Conservation (phyloP, 30 jellyfish, hydroid and myxozoan species). For the Aurelia sp. region DNA sequence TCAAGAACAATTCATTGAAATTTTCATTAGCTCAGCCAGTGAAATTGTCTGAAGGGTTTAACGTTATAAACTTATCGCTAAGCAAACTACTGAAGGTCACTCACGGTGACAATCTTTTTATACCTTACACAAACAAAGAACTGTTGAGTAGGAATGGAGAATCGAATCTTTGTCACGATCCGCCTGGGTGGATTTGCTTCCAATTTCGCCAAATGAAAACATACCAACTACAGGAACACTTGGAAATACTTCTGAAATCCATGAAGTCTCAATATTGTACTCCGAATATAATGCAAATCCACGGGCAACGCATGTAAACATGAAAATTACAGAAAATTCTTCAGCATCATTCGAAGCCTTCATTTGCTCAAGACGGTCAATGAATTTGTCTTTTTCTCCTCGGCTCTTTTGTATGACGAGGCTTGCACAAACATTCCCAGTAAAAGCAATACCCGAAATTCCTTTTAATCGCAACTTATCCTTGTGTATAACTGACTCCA, state of each 20-base stretch:
- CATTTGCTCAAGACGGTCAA: slow-evolving; percentile 1
- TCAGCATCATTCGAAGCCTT: not conserved
- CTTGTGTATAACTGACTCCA: slow-evolving; percentile 12
- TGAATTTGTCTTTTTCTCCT: not conserved
- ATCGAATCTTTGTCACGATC: slow-evolving; percentile 1
- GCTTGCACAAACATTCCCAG: slow-evolving; percentile 58
- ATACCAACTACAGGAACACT: slow-evolving; percentile 51
- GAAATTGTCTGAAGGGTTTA: too few relatives aligned
- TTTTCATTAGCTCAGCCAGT: too few relatives aligned
- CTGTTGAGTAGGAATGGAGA: slow-evolving; percentile 67
- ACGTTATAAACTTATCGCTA: too few relatives aligned
- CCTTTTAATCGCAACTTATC: slow-evolving; percentile 25
- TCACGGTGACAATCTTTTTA: not conserved
- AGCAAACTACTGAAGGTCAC: too few relatives aligned
- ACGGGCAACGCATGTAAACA: slow-evolving; percentile 73
- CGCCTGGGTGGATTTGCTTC: not conserved
- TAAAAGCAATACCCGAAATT: slow-evolving; percentile 45
- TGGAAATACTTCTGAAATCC: slow-evolving; percentile 61
- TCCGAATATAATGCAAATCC: slow-evolving; percentile 40
- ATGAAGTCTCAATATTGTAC: slow-evolving; percentile 48
- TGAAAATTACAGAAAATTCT: slow-evolving; percentile 17
- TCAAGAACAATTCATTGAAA: too few relatives aligned
- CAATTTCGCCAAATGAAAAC: slow-evolving; percentile 80
- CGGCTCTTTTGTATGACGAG: slow-evolving; percentile 24
- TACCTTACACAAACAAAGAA: slow-evolving; percentile 49